Base-by-base conservation (phyloP, 2,888 invertebrate species). In the Apamea crenata region DNA sequence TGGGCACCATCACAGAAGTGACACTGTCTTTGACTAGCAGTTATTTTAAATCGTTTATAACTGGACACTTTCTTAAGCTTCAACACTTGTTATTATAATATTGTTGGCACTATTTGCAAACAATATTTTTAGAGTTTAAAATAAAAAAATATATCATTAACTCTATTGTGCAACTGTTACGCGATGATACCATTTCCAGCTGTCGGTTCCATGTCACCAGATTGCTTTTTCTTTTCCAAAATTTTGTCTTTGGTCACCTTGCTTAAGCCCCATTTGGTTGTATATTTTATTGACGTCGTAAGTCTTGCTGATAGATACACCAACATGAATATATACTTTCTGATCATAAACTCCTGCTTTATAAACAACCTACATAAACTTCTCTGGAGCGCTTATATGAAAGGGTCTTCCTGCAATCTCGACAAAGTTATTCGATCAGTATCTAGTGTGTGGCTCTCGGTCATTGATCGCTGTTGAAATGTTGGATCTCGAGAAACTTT, bases 381-480 rank as follows among this genome's bases (percentile, higher is more conserved):
- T 68, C 10, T 47, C 44, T 6, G 40, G 18, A 69, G 2, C 21
- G 53, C 53, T 68, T 72, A 53, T 72, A 73, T 53, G 53, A 80
- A 75, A 68, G 44, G 59, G 59, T 25, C 59, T 76, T 83, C 65
- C 69, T 73, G 69, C 53, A 73, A 76, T 70, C 69, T 70, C 68
- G 50, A 32, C 53, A 16, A 84, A 76, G 69, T 77, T 77, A 83
- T 83, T 67, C 71, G 74, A 72, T 71, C 70, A 71, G 67, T 53
- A 47, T 69, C 70, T 59, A 47, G 61, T 74, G 73, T 77, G 69
- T 56, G 56, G 10, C 65, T 61, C 53, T 61, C 29, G 8, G 7
- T 29, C 25, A 53, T 68, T 82, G 67, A 63, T 82, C 61, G 50
- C 36, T 67, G 72, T 29, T 80, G 47, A 66, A 47, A 47, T 66